Evolutionary conservation across 1,140 invertebrate genomes (phyloP).

Genomic region (Drosophila fuyamai): DNA sequence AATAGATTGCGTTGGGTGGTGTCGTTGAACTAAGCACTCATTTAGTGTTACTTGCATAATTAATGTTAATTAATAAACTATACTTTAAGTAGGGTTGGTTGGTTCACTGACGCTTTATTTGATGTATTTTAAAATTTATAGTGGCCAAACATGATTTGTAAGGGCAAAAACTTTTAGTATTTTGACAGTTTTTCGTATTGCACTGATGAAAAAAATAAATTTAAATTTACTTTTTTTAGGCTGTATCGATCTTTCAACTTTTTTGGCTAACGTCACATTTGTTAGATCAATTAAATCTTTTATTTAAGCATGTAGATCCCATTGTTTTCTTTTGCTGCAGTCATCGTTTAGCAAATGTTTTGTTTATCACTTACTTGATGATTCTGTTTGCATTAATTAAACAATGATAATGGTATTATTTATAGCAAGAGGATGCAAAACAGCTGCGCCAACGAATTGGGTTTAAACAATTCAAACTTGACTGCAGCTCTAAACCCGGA

Average conservation of each 20-base stretch:
- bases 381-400: slow-evolving; percentile 24
- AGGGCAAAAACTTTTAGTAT: too few species aligned
- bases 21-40: slow-evolving; percentile 1
- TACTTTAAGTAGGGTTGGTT: not conserved
- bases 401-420: slow-evolving; percentile 6
- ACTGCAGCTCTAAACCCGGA: slow-evolving; percentile 11
- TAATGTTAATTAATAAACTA: slow-evolving; percentile 13
- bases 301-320: slow-evolving; percentile 3
- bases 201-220: not conserved
- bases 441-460: slow-evolving; percentile 20
- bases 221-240: not conserved
- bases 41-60: not conserved
- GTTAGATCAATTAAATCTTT: slow-evolving; percentile 20
- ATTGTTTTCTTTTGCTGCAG: slow-evolving; percentile 12
- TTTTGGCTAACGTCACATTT: not conserved
- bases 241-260: not conserved
- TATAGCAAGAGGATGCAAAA: not conserved
- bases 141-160: too few species aligned
- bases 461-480: slow-evolving; percentile 4
- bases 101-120: too few species aligned
- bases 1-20: not conserved
- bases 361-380: slow-evolving; percentile 37
- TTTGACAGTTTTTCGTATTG: not conserved
- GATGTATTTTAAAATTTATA: too few species aligned
- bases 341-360: slow-evolving; percentile 24